phyloP scores from a whole-genome alignment of 1,140 invertebrate genomes.

The Phenacoccus solenopsis region DNA sequence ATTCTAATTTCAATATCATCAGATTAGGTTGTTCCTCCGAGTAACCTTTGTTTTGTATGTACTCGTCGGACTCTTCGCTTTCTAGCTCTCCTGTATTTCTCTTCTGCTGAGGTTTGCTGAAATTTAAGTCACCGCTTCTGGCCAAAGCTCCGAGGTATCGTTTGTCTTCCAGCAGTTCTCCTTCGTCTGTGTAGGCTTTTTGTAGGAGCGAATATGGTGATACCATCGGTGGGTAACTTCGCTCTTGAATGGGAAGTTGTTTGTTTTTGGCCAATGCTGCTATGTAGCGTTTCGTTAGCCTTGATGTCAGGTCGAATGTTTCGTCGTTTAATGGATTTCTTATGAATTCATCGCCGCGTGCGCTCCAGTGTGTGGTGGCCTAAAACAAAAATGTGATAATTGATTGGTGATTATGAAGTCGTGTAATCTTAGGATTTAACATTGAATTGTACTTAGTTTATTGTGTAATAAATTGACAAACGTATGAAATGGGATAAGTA shows the following conservation, averaged over 20 bases:
- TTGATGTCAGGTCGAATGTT: neutral
- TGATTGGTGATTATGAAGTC: no score
- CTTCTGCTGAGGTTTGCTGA: slow-evolving; percentile 9
- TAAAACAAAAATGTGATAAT: neutral
- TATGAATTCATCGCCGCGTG: neutral
- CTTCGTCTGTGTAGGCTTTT: slow-evolving; percentile 14
- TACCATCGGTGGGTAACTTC: slow-evolving; percentile 14
- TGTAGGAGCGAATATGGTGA: slow-evolving; percentile 21
- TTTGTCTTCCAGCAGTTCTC: slow-evolving; percentile 26
- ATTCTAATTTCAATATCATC: neutral
- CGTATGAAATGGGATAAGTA: no score
- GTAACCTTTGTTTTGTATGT: neutral
- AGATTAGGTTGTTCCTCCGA: neutral
- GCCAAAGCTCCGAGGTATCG: slow-evolving; percentile 24
- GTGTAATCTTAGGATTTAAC: no score
- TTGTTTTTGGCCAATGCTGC: slow-evolving; percentile 25
- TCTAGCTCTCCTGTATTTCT: neutral
- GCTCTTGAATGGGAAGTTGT: slow-evolving; percentile 18
- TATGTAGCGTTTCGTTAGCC: slow-evolving; percentile 24
- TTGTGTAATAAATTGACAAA: no score
- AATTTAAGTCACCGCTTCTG: slow-evolving; percentile 5
- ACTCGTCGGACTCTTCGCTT: neutral
- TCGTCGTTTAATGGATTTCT: neutral
- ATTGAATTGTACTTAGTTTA: no score
- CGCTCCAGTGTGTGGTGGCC: neutral